phyloP scores from a whole-genome alignment of 2,797 vertebrate genomes.

The Sarcoramphus papa region DNA sequence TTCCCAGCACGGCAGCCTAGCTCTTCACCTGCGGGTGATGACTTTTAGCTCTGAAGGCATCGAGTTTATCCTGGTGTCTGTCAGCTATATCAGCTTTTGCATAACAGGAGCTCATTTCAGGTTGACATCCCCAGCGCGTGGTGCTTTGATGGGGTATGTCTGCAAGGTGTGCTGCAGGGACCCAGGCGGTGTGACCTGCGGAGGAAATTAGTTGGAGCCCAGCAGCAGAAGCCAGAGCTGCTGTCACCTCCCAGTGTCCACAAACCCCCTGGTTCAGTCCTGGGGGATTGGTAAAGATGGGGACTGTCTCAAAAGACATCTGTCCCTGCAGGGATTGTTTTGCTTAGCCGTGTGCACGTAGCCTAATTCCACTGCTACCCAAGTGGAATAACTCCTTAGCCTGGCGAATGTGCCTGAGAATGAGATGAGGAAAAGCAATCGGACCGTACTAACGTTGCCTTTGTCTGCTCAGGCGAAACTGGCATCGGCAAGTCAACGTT shows the following conservation, averaged over 20 bases:
- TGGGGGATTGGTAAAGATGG: not conserved
- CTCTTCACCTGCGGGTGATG: not conserved
- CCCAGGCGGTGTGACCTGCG: rapidly evolving
- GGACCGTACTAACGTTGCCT: rapidly evolving
- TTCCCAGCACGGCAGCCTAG: not conserved
- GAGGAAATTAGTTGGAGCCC: not conserved
- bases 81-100: not conserved
- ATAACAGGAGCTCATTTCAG: not conserved
- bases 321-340: not conserved
- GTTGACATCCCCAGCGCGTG: rapidly evolving
- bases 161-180: not conserved
- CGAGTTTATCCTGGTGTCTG: not conserved
- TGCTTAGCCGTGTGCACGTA: rapidly evolving
- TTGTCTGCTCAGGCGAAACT: conserved; percentile 71
- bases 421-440: rapidly evolving
- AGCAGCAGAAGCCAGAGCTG: not conserved
- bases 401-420: rapidly evolving
- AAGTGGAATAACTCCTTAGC: not conserved
- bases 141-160: not conserved
- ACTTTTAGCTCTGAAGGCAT: not conserved
- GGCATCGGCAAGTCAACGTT: conserved; percentile 81
- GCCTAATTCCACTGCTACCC: not conserved
- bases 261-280: not conserved
- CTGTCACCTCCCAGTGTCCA: not conserved
- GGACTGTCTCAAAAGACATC: not conserved